Conservation (phyloP, 2,797 vertebrate species). For the Scleropages formosus region DNA sequence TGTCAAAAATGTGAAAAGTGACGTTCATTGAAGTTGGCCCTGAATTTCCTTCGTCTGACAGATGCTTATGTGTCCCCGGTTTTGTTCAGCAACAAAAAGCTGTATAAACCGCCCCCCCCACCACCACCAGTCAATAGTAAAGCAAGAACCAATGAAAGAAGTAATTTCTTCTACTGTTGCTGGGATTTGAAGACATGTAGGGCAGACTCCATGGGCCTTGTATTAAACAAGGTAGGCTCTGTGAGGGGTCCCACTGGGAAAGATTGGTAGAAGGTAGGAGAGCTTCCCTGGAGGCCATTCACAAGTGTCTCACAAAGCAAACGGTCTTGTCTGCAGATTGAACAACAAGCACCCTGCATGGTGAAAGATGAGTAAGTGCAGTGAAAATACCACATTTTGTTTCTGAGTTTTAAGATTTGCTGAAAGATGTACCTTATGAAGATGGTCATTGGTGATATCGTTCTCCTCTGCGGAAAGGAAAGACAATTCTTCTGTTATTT, state of each 20-base stretch:
- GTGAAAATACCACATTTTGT: slow-evolving; percentile 45
- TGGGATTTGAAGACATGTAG: slow-evolving; percentile 56
- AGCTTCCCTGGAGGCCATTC: not conserved
- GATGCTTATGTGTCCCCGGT: not conserved
- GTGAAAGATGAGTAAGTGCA: slow-evolving; percentile 47
- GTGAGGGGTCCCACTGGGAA: slow-evolving; percentile 53
- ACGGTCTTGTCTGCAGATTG: not conserved
- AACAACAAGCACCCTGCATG: too few relatives aligned
- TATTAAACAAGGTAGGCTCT: slow-evolving; percentile 63
- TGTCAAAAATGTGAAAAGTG: not conserved
- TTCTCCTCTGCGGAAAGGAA: slow-evolving; percentile 33
- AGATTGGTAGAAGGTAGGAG: slow-evolving; percentile 59
- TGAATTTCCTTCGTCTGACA: slow-evolving; percentile 3
- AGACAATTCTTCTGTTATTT: too few relatives aligned
- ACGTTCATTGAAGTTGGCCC: not conserved
- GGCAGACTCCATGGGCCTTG: slow-evolving; percentile 51
- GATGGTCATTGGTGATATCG: slow-evolving; percentile 37
- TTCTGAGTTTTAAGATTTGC: slow-evolving; percentile 54
- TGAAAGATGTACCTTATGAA: slow-evolving; percentile 51
- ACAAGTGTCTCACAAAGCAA: not conserved
- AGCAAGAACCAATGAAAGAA: slow-evolving; percentile 33
- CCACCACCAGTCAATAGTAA: slow-evolving; percentile 36
- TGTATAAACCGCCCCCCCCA: slow-evolving; percentile 39
- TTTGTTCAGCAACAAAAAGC: too few relatives aligned
- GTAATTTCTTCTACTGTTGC: slow-evolving; percentile 17